Evolutionary conservation across 2,888 invertebrate genomes (phyloP).

Genomic region (Metacarcinus magister): DNA sequence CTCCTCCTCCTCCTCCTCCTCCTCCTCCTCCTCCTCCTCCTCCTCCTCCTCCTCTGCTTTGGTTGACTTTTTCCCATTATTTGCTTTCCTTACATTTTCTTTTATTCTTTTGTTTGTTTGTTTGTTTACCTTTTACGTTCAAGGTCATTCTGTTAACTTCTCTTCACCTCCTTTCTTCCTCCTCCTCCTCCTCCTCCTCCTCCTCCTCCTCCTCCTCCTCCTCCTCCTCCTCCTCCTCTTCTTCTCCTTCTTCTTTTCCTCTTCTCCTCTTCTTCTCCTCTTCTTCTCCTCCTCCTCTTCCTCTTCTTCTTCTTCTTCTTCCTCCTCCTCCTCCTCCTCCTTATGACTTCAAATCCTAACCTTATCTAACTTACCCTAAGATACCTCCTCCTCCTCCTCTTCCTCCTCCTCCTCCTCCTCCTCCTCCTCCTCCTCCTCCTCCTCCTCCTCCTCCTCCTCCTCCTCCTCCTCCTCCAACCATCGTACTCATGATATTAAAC

Average conservation of each 20-base stretch:
- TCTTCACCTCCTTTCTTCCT: too few species aligned
- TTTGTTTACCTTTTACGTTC: not conserved
- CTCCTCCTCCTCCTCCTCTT: too few species aligned
- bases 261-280: not conserved
- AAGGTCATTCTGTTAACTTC: not conserved
- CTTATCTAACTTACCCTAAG: too few species aligned
- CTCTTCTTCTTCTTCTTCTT: not conserved
- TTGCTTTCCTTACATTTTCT: not conserved
- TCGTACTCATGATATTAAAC: too few species aligned
- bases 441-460: not conserved
- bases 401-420: too few species aligned
- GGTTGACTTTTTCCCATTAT: not conserved
- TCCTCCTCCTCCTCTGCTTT: not conserved
- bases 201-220: not conserved
- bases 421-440: not conserved
- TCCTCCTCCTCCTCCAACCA: not conserved
- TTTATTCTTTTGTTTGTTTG: not conserved
- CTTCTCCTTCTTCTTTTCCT: not conserved
- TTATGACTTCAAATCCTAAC: too few species aligned
- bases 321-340: constrained; percentile 15
- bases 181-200: not conserved
- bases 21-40: too few species aligned
- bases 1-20: too few species aligned
- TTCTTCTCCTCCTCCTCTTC: not conserved
- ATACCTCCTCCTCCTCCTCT: too few species aligned